Evolutionary conservation across 2,113 vertebrate genomes (phyloP).

Genomic region (Scalopus aquaticus): DNA sequence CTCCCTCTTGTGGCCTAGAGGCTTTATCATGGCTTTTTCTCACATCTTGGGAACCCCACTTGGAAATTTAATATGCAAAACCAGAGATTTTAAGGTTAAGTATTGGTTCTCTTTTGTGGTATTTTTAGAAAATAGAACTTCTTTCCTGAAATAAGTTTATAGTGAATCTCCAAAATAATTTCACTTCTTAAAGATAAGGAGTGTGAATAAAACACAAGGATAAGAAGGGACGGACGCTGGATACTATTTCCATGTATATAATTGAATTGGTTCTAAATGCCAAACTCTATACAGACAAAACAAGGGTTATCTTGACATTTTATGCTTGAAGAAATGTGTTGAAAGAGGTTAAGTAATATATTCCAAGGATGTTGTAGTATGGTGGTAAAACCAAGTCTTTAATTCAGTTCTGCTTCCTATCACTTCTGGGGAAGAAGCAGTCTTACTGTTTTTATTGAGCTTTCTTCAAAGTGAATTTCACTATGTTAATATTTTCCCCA

Average conservation of each 20-base stretch:
- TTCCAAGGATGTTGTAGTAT: too few relatives aligned
- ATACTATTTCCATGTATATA: neutral
- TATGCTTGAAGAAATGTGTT: neutral
- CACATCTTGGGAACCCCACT: fast-evolving
- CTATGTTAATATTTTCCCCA: neutral
- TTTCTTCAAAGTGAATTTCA: neutral
- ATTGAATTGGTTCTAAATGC: neutral
- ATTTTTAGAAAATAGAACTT: neutral
- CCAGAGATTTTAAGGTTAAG: neutral
- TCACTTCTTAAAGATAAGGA: neutral
- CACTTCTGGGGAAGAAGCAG: neutral
- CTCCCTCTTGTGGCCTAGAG: constrained; percentile 63
- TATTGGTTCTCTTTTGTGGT: neutral
- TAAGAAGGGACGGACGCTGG: neutral
- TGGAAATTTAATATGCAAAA: neutral
- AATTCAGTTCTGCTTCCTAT: neutral
- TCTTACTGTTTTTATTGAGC: neutral
- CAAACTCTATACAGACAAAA: neutral
- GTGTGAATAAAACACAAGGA: neutral
- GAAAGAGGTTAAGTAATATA: neutral
- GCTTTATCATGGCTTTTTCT: neutral
- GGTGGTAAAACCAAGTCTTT: neutral
- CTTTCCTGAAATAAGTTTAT: neutral
- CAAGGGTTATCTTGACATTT: neutral
- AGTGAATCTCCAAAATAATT: neutral